Base-by-base conservation (phyloP, 2,888 invertebrate genomes). In the Sericinus montela region DNA sequence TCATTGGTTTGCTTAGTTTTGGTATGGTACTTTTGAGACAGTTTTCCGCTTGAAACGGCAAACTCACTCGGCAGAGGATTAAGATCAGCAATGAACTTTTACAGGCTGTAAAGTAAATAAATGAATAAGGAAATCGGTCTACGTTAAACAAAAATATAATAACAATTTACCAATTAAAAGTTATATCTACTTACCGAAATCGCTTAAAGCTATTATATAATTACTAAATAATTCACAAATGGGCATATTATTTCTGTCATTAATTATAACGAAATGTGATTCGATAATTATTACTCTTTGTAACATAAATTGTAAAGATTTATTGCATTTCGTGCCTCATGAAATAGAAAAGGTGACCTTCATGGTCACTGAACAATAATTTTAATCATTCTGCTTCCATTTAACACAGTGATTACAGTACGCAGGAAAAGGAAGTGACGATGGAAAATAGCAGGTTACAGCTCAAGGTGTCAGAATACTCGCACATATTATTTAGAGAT, bases 401-500 rank as follows among this genome's bases (percentile, higher is more conserved):
- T 74, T 72, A 75, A 66, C 63, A 56, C 63, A 56, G 56, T 57
- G 61, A 76, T 75, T 78, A 75, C 60, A 59, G 50, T 53, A 49
- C 62, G 56, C 75, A 82, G 83, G 84, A 84, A 85, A 78, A 59
- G 82, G 84, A 83, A 86, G 75, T 81, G 67, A 65, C 68, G 69
- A 61, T 68, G 67, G 44, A 60, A 64, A 58, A 56, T 62, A 65
- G 62, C 62, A 56, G 59, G 62, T 62, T 62, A 57, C 61, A 55
- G n/a, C 63, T 77, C 82, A 83, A 85, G 81, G 82, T 65, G 60
- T 59, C 51, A 56, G 65, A 67, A 72, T 63, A 67, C 11, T 23
- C 57, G 55, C 59, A 58, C 60, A 62, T 54, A 59, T 71, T 65
- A 65, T 58, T 52, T 57, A 53, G 19, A 19, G 41, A 7, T 39